phyloP scores from a whole-genome alignment of 2,797 vertebrate genomes.

The Remorina albescens region DNA sequence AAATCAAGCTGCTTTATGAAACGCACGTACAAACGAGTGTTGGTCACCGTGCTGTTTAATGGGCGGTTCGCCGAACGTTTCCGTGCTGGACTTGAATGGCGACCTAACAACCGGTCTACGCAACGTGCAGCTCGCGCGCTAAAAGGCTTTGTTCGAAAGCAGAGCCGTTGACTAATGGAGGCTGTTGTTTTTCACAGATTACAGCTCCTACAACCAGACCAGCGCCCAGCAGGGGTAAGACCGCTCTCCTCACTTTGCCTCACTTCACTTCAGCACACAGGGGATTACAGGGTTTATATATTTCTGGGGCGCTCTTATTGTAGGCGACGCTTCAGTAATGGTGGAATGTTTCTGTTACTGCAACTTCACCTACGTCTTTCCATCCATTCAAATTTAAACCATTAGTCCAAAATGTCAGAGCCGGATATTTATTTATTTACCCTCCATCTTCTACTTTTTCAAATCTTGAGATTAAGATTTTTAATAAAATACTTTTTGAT shows the following conservation, averaged over 20 bases:
- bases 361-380: no score
- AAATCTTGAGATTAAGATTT: background rate
- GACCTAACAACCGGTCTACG: conserved; percentile 1
- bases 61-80: background rate
- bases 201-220: conserved; percentile 95
- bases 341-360: no score
- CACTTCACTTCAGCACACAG: background rate
- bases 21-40: rapidly evolving
- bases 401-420: background rate
- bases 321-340: no score
- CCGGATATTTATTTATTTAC: background rate
- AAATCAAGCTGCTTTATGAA: rapidly evolving
- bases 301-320: background rate
- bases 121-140: conserved; percentile 54
- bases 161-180: rapidly evolving
- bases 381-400: background rate
- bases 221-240: conserved; percentile 96
- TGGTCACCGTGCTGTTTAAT: rapidly evolving
- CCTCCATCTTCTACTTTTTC: background rate
- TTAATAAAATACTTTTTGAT: no score
- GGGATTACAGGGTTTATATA: background rate
- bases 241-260: background rate
- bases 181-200: conserved; percentile 85
- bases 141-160: conserved; percentile 16
- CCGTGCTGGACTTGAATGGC: conserved; percentile 25